Evolutionary conservation across 2,888 invertebrate species (phyloP), one percentile per base, ranked within the genome.

Genomic region (Icerya purchasi): DNA sequence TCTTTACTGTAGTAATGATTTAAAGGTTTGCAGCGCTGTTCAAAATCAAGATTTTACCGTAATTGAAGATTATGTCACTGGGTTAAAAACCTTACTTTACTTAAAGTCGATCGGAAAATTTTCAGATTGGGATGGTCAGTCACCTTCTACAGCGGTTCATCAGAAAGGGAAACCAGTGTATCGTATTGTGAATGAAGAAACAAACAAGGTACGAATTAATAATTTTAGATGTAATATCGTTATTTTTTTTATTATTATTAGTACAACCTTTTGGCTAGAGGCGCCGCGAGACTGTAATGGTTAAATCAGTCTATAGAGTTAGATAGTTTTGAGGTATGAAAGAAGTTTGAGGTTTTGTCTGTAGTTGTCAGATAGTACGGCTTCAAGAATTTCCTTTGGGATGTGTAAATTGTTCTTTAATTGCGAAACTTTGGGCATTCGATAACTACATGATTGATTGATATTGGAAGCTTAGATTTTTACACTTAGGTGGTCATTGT

Each of bases 11-110:
- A n/a, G n/a, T n/a, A n/a, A n/a, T n/a, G n/a, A n/a, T n/a, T n/a
- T n/a, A 36, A 67, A 86, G 84, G 78, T 94, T 60, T 90, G 97
- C 73, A 96, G 94, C 67, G 90, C 97, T 0, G 81, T 98, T 21
- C 97, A 98, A 72, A 98, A 98, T 74, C 97, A 98, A 75, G 97
- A 98, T 73, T 98, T 94, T 69, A 96, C 96, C 0, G 75, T 98
- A 1, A 84, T 98, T 54, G 88, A 96, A 10, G 97, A 98, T 72
- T 98, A 97, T 70, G 80, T 84, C 60, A 86, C 83, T 0, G 93
- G 93, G 0, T 74, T 97, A 14, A 88, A 89, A 71, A 78, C 93
- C 0, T 71, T 94, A 25, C 72, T 97, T 5, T 96, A 92, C 70
- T 72, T 94, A 10, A 78, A 84, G 65, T 79, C 81, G 0, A 76